phyloP scores from a whole-genome alignment of 2,113 vertebrate genomes.

The Brachionichthys hirsutus region DNA sequence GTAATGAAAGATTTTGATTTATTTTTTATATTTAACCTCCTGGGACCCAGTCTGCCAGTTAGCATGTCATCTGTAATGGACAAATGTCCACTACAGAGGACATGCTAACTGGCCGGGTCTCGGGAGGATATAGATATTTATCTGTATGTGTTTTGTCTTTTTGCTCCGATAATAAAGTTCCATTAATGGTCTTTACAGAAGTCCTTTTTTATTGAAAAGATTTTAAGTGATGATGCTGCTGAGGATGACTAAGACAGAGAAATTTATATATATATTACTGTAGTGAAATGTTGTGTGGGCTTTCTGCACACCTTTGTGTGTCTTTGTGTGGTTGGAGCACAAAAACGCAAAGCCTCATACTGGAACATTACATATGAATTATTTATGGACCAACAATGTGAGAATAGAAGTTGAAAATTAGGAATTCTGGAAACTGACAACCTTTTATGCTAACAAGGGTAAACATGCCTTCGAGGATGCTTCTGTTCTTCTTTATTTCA shows the following conservation, averaged over 20 bases:
- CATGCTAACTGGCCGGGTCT: no score
- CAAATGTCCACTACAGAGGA: no score
- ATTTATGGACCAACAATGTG: constrained; percentile 55
- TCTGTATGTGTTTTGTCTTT: constrained; percentile 14
- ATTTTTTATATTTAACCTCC: no score
- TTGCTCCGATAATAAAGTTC: neutral
- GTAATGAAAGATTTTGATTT: no score
- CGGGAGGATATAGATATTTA: no score
- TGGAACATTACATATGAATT: constrained; percentile 55
- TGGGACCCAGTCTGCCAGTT: no score
- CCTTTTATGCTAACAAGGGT: constrained; percentile 33
- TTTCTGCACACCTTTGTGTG: neutral
- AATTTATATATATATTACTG: no score
- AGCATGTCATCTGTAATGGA: no score
- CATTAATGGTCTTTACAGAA: neutral
- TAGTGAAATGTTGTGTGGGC: no score
- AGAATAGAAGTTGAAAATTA: constrained; percentile 62
- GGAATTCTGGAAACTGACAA: constrained; percentile 55
- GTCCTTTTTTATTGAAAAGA: constrained; percentile 5
- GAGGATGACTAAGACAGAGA: no score
- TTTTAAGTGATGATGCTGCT: constrained; percentile 6
- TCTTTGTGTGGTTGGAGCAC: constrained; percentile 19
- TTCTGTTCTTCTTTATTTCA: constrained; percentile 31
- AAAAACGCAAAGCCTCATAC: constrained; percentile 33
- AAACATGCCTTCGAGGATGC: constrained; percentile 42